Evolutionary conservation across 2,888 invertebrate genomes (phyloP).

Genomic region (Ceriagrion tenellum): DNA sequence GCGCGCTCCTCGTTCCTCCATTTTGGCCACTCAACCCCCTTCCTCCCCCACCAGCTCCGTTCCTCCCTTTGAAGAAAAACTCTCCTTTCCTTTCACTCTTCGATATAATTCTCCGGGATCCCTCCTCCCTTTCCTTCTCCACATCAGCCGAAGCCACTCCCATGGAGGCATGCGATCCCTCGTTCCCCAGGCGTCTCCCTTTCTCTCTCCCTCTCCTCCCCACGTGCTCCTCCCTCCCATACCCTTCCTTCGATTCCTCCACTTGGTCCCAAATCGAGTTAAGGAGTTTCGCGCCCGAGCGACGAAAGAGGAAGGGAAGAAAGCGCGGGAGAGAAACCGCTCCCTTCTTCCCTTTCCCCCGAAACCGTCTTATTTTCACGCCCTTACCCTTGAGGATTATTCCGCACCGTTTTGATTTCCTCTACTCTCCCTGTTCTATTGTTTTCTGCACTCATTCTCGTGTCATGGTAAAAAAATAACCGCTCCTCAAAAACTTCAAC

Average conservation of each 20-base stretch:
- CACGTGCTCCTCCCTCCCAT: neutral
- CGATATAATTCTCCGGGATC: neutral
- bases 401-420: conserved; percentile 48
- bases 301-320: conserved; percentile 25
- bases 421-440: neutral
- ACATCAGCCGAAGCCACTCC: neutral
- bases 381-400: conserved; percentile 35
- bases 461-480: neutral
- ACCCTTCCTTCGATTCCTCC: neutral
- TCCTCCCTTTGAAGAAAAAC: neutral
- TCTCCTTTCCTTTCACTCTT: neutral
- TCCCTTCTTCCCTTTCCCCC: neutral
- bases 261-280: conserved; percentile 61
- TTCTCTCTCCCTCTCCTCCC: neutral
- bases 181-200: neutral
- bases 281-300: conserved; percentile 40
- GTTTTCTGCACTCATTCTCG: neutral
- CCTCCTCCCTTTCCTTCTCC: neutral
- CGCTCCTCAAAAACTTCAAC: neutral
- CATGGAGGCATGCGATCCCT: neutral
- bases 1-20: neutral
- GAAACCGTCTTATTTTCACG: neutral
- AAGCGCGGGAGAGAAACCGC: neutral
- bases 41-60: neutral
- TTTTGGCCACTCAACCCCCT: neutral